phyloP scores from a whole-genome alignment of 2,888 invertebrate species.

The Molorchus minor region DNA sequence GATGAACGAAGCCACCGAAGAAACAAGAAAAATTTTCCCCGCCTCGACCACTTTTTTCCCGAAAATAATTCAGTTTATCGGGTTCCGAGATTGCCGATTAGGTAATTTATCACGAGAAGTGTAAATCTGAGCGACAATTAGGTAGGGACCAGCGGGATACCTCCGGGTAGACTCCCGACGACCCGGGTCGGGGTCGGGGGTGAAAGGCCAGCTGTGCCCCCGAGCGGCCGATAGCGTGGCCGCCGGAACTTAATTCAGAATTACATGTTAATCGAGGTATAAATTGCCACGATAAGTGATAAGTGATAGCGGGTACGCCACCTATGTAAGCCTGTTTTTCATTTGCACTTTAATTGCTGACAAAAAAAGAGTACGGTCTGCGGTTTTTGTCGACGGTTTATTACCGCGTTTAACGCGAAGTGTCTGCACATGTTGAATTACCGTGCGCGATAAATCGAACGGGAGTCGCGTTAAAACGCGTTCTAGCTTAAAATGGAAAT shows the following conservation, averaged over 20 bases:
- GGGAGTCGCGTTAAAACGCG: no score
- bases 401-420: constrained; percentile 1
- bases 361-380: constrained; percentile 5
- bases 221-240: constrained; percentile 53
- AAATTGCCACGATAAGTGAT: constrained; percentile 58
- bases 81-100: constrained; percentile 34
- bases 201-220: constrained; percentile 22
- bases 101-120: constrained; percentile 40
- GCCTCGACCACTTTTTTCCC: background rate
- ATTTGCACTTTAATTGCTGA: constrained; percentile 29
- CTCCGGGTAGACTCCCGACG: constrained; percentile 10
- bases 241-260: constrained; percentile 57
- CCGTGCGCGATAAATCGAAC: no score
- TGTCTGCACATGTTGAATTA: background rate
- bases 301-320: constrained; percentile 35
- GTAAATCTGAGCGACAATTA: constrained; percentile 26
- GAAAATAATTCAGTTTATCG: constrained; percentile 13
- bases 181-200: constrained; percentile 7
- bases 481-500: no score
- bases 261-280: constrained; percentile 60
- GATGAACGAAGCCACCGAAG: background rate
- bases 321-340: constrained; percentile 30
- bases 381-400: background rate
- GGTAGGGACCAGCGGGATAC: constrained; percentile 2
- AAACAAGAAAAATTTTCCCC: background rate